A percentile compares a stretch with the other conserved stretches of the same genome.
Conservation (phyloP, 2,888 invertebrate genomes). For the Meteorus colon region DNA sequence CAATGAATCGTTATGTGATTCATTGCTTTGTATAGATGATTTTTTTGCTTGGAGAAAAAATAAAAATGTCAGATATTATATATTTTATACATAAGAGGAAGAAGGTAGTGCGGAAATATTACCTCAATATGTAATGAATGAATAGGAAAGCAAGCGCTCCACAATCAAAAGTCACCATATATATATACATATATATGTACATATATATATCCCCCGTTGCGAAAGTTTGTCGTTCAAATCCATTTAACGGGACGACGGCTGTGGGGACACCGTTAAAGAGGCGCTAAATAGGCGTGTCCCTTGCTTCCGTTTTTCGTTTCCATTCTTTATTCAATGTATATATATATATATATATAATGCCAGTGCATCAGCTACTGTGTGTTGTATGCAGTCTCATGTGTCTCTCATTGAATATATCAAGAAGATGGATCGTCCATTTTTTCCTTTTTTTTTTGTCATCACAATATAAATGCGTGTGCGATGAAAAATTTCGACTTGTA, state of each 20-base stretch:
- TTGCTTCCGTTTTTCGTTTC: slow-evolving; percentile 54
- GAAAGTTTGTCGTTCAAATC: slow-evolving; percentile 59
- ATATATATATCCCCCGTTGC: slow-evolving; percentile 36
- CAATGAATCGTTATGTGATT: slow-evolving; percentile 44
- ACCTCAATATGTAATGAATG: not conserved
- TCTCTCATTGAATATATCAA: slow-evolving; percentile 19
- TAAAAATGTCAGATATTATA: slow-evolving; percentile 41
- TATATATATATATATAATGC: not conserved
- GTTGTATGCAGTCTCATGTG: slow-evolving; percentile 8
- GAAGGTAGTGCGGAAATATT: slow-evolving; percentile 8
- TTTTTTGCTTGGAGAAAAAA: slow-evolving; percentile 9
- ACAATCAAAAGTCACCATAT: slow-evolving; percentile 28
- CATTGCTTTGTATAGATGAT: slow-evolving; percentile 37
- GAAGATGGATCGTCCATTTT: slow-evolving; percentile 37
- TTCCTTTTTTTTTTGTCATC: not conserved
- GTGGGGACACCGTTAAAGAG: slow-evolving; percentile 40
- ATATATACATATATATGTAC: not conserved
- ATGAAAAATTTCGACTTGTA: slow-evolving; percentile 8
- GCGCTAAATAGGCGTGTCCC: slow-evolving; percentile 59
- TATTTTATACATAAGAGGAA: not conserved
- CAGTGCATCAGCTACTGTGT: slow-evolving; percentile 56
- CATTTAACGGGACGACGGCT: slow-evolving; percentile 55
- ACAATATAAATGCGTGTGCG: slow-evolving; percentile 20
- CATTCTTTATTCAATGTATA: not conserved
- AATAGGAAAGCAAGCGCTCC: not conserved